Percentiles rank a stretch among this genome's conserved stretches.
phyloP scores from a whole-genome alignment of 2,797 vertebrate species.

The Trichosurus vulpecula region DNA sequence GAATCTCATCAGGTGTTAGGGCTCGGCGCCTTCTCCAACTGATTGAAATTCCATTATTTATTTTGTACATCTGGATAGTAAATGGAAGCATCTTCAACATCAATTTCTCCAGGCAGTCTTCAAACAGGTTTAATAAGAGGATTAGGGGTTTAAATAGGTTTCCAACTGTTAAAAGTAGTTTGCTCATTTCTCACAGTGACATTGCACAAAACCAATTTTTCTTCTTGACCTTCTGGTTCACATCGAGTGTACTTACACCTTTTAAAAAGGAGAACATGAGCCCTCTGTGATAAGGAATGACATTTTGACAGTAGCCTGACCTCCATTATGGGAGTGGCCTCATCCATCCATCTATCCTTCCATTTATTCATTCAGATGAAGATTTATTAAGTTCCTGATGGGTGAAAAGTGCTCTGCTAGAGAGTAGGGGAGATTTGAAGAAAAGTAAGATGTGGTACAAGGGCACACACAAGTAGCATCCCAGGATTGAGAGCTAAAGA shows the following conservation, averaged over 20 bases:
- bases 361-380: neutral
- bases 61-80: slow-evolving; percentile 66
- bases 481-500: neutral
- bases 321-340: neutral
- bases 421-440: slow-evolving; percentile 26
- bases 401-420: neutral
- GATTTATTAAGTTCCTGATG: neutral
- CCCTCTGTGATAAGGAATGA: neutral
- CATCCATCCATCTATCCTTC: neutral
- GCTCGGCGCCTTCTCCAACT: slow-evolving; percentile 35
- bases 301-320: neutral
- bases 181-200: slow-evolving; percentile 67
- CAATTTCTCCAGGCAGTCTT: slow-evolving; percentile 69
- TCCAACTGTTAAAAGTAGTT: slow-evolving; percentile 67
- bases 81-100: slow-evolving; percentile 61
- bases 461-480: neutral
- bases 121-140: slow-evolving; percentile 64
- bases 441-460: neutral
- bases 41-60: slow-evolving; percentile 65
- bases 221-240: slow-evolving; percentile 66
- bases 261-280: slow-evolving; percentile 13
- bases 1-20: slow-evolving; percentile 48
- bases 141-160: slow-evolving; percentile 56
- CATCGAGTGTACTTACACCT: neutral
- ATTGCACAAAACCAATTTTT: slow-evolving; percentile 66